Conservation (phyloP, 2,797 vertebrate species). For the Ispidina picta region DNA sequence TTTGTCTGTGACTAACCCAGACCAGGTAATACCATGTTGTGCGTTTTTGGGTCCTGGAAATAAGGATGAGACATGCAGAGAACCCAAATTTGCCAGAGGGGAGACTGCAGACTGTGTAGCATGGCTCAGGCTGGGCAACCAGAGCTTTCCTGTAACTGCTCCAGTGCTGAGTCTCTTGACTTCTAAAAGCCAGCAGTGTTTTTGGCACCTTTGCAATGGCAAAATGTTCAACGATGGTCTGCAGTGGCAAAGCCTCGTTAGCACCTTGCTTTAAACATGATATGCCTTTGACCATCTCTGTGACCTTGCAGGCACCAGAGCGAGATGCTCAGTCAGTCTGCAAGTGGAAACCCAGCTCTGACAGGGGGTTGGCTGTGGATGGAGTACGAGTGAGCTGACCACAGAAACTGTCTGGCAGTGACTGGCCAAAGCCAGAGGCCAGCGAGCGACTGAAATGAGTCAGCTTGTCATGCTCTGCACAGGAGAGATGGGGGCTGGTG, state of each 20-base stretch:
- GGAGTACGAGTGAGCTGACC: accelerated
- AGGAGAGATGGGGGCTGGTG: background rate
- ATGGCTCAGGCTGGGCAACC: background rate
- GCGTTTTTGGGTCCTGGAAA: background rate
- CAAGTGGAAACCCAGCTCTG: background rate
- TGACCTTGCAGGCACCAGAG: background rate
- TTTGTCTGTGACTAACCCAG: background rate
- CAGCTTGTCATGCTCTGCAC: accelerated
- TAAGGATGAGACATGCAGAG: background rate
- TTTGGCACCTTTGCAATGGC: background rate
- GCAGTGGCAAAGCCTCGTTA: background rate
- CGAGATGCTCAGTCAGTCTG: accelerated
- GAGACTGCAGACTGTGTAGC: accelerated
- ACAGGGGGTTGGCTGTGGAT: accelerated
- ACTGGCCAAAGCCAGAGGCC: background rate
- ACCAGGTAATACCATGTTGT: background rate
- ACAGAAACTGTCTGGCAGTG: background rate
- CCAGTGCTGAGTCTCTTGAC: background rate
- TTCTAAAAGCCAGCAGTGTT: background rate
- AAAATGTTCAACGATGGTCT: accelerated
- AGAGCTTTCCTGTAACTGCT: background rate
- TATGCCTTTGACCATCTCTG: accelerated
- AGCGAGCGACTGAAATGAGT: background rate
- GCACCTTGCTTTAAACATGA: background rate
- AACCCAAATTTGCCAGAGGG: background rate